Base-by-base conservation (phyloP, 2,888 invertebrate genomes). In the Bellardia pandia region DNA sequence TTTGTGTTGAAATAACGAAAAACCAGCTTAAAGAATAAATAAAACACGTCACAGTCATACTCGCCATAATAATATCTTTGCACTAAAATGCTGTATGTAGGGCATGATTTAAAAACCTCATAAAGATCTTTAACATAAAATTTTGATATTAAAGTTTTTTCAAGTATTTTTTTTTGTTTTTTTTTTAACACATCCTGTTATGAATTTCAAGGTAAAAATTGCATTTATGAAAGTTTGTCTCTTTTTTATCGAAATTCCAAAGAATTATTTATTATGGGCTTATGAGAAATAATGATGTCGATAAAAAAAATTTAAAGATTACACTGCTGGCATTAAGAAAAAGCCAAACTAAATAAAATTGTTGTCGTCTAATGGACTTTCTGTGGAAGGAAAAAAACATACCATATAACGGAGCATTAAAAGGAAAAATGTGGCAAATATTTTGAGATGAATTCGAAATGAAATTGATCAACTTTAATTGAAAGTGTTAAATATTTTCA, bases 191-290 rank as follows among this genome's bases (percentile, higher is more conserved):
- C 88, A 88, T 88, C 88, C 88, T 88, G 88, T 88, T 88, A 88
- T 88, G 88, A 88, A 79, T 86, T 88, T 88, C 88, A 88, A 88
- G 88, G 86, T 86, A 86, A 88, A 88, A 87, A 85, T 82, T 87
- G 85, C 81, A 87, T 82, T 85, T 87, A 85, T 87, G 87, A 85
- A 87, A 87, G 79, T 80, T 81, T 81, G 68, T 75, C 75, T 53
- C 62, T 53, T 66, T 56, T 87, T 81, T 78, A 75, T 78, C 69
- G 74, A 85, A 85, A 87, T 87, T 87, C 87, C 87, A 81, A 85
- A 66, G 87, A 87, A 87, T 87, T 87, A 87, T 87, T 87, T 87
- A 87, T 87, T 87, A 85, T 78, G 87, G 81, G 81, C 62, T 87
- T 87, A 87, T 87, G 87, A 87, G 87, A 87, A 87, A 85, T 87